Conservation (phyloP, 2,888 invertebrate genomes). For the Epinotia ramella region DNA sequence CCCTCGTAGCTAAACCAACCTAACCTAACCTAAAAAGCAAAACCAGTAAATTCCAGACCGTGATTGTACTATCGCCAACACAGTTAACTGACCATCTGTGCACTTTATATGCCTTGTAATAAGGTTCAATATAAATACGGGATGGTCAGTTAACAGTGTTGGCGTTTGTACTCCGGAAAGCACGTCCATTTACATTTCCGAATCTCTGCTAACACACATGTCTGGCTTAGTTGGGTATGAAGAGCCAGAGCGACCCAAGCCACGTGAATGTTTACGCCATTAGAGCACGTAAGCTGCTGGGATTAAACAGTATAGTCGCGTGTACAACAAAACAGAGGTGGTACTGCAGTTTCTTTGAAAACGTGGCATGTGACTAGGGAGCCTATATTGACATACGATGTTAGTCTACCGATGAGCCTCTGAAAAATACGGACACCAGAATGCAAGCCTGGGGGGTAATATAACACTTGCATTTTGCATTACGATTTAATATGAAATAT, state of each 20-base stretch:
- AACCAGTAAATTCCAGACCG: neutral
- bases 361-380: neutral
- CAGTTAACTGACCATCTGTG: too few relatives aligned
- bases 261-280: neutral
- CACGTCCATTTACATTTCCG: slow-evolving; percentile 5
- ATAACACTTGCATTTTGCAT: too few relatives aligned
- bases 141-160: too few relatives aligned
- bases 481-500: too few relatives aligned
- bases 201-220: slow-evolving; percentile 1
- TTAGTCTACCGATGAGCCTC: neutral
- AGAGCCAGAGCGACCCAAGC: neutral
- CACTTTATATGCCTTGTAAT: too few relatives aligned
- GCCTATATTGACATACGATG: neutral
- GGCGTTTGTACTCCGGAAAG: neutral
- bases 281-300: neutral
- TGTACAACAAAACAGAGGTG: neutral
- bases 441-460: neutral
- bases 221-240: neutral
- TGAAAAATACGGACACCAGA: neutral
- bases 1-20: too few relatives aligned
- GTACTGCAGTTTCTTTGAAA: neutral
- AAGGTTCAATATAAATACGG: too few relatives aligned
- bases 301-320: neutral
- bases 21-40: neutral
- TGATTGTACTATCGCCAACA: neutral